phyloP scores from a whole-genome alignment of 2,113 vertebrate genomes.

The Meleagris gallopavo region DNA sequence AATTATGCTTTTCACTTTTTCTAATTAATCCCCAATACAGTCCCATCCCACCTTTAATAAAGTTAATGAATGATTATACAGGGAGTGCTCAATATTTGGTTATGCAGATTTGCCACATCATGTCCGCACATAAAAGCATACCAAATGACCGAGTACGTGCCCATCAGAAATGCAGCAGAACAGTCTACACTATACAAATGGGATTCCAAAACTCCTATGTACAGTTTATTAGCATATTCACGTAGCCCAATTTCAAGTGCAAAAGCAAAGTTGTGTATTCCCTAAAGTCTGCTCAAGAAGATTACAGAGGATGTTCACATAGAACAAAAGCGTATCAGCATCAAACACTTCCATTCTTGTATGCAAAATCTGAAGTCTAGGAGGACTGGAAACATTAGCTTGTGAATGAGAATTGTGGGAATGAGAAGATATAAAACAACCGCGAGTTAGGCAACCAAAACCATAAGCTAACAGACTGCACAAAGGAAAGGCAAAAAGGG shows the following conservation, averaged over 20 bases:
- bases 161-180: background rate
- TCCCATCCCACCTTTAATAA: constrained; percentile 50
- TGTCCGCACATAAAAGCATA: background rate
- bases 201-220: background rate
- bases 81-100: background rate
- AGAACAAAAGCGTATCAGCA: constrained; percentile 64
- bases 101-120: constrained; percentile 10
- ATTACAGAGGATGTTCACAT: constrained; percentile 48
- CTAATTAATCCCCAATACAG: constrained; percentile 36
- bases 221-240: constrained; percentile 34
- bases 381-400: background rate
- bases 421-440: background rate
- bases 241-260: constrained; percentile 3
- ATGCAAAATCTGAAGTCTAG: background rate
- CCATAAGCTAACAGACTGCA: background rate
- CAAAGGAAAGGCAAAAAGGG: background rate
- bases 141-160: background rate
- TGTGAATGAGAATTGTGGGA: background rate
- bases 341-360: constrained; percentile 37
- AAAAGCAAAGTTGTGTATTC: constrained; percentile 47
- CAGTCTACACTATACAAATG: rapidly evolving
- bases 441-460: background rate
- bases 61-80: constrained; percentile 41
- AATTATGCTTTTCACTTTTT: constrained; percentile 50
- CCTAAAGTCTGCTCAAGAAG: constrained; percentile 34